These are phyloP conservation scores for Megaceryle torquata DNA, from an alignment of 2,113 vertebrate species.

Conservation along the genomic window DNA sequence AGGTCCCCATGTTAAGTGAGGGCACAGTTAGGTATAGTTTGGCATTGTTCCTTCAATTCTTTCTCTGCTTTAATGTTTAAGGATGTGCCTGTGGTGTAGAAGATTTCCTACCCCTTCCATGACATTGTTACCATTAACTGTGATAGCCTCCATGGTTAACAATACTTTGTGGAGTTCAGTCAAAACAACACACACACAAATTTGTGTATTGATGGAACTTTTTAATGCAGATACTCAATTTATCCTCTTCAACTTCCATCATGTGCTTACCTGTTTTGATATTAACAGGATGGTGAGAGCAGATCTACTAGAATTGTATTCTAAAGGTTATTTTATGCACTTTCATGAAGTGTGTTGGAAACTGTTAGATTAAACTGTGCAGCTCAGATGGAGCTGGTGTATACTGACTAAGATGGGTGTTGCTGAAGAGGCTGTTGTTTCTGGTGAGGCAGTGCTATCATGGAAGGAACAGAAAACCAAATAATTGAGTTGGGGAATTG, in stretches of 20 bases:
- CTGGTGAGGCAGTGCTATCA: background rate
- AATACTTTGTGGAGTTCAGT: background rate
- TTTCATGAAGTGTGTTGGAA: background rate
- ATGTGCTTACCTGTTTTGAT: background rate
- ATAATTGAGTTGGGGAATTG: background rate
- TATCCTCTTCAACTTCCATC: background rate
- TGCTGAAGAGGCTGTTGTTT: background rate
- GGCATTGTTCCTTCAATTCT: background rate
- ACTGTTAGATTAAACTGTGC: background rate
- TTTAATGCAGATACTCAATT: background rate
- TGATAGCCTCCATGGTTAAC: background rate
- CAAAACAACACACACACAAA: background rate
- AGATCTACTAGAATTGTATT: background rate
- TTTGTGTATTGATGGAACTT: background rate
- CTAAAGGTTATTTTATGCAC: background rate
- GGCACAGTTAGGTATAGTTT: background rate
- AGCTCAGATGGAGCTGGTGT: background rate
- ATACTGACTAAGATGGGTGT: background rate
- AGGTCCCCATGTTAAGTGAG: background rate
- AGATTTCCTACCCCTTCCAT: background rate
- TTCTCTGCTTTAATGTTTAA: background rate
- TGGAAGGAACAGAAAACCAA: background rate
- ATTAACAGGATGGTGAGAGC: background rate
- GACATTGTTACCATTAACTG: background rate
- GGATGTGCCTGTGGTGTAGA: background rate